Percentiles rank a stretch among this genome's conserved stretches.
Evolutionary conservation across 92 coral and sea anemone species (phyloP).

Genomic region (Paragorgia papillata): DNA sequence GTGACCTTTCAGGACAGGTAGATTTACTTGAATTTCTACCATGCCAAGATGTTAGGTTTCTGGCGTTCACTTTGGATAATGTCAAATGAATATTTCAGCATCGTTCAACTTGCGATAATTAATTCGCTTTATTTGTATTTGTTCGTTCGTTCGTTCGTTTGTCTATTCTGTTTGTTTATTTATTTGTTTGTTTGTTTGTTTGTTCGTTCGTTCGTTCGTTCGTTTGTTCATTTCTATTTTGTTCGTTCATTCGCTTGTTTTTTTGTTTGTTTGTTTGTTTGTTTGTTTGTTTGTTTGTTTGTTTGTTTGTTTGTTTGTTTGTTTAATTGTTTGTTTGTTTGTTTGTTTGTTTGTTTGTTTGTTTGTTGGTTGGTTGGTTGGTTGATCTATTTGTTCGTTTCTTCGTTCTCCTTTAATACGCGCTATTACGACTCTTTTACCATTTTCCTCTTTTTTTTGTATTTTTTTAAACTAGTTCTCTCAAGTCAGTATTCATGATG

Average conservation of each 20-base stretch:
- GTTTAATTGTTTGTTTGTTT: too few relatives aligned
- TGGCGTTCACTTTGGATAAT: too few relatives aligned
- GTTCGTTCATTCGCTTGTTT: too few relatives aligned
- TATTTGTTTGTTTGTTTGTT: background rate
- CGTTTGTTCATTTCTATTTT: too few relatives aligned
- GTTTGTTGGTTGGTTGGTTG: too few relatives aligned
- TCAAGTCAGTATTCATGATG: background rate
- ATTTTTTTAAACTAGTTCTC: background rate
- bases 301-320: too few relatives aligned
- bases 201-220: too few relatives aligned
- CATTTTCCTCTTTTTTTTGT: background rate
- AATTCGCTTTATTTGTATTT: background rate
- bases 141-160: background rate
- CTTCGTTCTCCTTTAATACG: background rate
- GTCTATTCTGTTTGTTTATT: background rate
- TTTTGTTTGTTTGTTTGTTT: too few relatives aligned
- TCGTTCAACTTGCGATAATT: background rate
- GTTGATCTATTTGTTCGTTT: too few relatives aligned
- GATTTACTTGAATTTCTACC: background rate
- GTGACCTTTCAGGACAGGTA: constrained; percentile 1
- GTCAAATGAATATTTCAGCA: too few relatives aligned
- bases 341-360: background rate
- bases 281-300: too few relatives aligned
- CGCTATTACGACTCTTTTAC: background rate
- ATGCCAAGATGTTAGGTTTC: too few relatives aligned